Conservation (phyloP, 2,888 invertebrate species). For the Thymelicus sylvestris region DNA sequence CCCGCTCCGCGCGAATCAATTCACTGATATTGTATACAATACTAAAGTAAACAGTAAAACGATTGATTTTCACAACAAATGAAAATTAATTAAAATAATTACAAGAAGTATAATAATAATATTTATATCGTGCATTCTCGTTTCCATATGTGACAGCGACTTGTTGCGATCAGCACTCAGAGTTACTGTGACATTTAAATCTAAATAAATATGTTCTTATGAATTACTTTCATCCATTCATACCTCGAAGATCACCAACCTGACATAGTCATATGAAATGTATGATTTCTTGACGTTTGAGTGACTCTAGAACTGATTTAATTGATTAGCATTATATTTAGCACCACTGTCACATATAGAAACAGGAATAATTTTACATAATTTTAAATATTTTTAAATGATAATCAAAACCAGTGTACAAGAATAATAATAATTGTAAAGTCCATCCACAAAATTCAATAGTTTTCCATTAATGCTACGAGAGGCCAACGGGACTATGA, state of each 20-base stretch:
- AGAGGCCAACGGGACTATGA: conserved; percentile 21
- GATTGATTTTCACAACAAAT: conserved; percentile 17
- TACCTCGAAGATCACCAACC: no score
- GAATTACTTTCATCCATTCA: no score
- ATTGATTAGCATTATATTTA: background rate
- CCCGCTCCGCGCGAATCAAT: background rate
- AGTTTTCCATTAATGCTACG: conserved; percentile 4
- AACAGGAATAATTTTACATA: background rate
- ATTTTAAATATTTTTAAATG: conserved; percentile 18
- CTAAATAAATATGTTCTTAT: no score
- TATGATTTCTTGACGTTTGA: no score
- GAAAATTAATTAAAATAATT: conserved; percentile 19
- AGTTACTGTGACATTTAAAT: no score
- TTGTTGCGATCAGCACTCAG: no score
- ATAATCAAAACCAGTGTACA: conserved; percentile 22
- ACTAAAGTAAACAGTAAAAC: conserved; percentile 14
- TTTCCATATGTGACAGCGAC: background rate
- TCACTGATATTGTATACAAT: conserved; percentile 17
- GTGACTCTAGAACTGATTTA: no score
- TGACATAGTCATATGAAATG: no score
- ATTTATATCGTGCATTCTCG: conserved; percentile 4
- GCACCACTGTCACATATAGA: background rate
- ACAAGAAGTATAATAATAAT: conserved; percentile 13
- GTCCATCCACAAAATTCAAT: conserved; percentile 21
- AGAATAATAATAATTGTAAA: conserved; percentile 19